Base-by-base conservation (phyloP, 2,113 vertebrate species). In the Alligator mississippiensis region DNA sequence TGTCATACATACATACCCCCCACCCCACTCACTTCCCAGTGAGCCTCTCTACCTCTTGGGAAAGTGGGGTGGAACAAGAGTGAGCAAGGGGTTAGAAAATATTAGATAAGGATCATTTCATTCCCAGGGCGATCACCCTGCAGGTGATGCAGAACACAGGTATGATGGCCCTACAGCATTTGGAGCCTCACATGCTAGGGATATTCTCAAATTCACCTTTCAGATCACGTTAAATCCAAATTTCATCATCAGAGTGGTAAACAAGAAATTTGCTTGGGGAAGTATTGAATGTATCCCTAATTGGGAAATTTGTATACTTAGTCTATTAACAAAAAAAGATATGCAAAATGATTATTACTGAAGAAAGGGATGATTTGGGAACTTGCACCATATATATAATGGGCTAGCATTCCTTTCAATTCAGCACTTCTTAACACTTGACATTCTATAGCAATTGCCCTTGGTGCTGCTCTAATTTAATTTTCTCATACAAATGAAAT, bases 401-500 rank as follows among this genome's bases (percentile, higher is more conserved):
- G 11, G 22, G 68, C 61, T 81, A 85, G 91, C 89, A 83, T n/a
- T 54, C 3, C 21, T 21, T 22, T 7, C 18, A 80, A 30, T 87
- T 57, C 5, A 59, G 30, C 77, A 19, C 21, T 82, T 83, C 24
- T 24, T 15, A 68, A 25, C 15, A 24, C 27, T 77, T 83, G 3
- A 59, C 85, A 88, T 87, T 87, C 79, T 85, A 14, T 28, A 79
- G 4, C 4, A 72, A 60, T 83, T 83, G 14, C 4, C 5, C 61
- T 79, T 74, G 12, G 55, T 47, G 38, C 18, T 30, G 64, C 58
- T n/a, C 30, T 68, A 92, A 92, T 93, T 88, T 77, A 5, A 59
- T 93, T 95, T 83, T 93, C 5, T 90, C 21, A 16, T 77, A 6
- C 55, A 89, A 94, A 86, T 80, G 58, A 94, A 93, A 89, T 68